Conservation (phyloP, 2,113 vertebrate species). For the Lampris megalopsis region DNA sequence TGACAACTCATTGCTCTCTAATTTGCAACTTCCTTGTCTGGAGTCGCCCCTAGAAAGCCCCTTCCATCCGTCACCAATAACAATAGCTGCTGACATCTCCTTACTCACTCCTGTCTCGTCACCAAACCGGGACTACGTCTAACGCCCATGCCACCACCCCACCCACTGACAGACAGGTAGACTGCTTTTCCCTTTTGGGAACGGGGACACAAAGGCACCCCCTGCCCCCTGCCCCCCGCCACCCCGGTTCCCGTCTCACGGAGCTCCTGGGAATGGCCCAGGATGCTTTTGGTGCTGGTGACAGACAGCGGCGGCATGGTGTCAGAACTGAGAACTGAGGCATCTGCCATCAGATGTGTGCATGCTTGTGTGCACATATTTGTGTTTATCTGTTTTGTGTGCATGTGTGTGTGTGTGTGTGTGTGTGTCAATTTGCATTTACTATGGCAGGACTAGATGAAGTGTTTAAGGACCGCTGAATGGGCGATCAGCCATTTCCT, state of each 20-base stretch:
- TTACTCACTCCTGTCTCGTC: not conserved
- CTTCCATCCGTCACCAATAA: constrained; percentile 15
- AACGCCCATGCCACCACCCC: not conserved
- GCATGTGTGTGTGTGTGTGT: too few relatives aligned
- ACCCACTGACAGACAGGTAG: constrained; percentile 11
- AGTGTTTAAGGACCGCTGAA: constrained; percentile 44
- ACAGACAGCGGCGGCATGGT: not conserved
- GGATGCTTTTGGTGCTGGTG: constrained; percentile 35
- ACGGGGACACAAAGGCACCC: not conserved
- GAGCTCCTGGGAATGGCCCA: constrained; percentile 40
- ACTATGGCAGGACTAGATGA: not conserved
- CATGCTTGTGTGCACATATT: not conserved
- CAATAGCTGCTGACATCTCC: constrained; percentile 29
- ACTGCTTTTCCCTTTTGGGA: constrained; percentile 14
- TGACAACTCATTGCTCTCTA: not conserved
- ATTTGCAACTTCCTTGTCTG: constrained; percentile 24
- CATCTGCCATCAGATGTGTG: constrained; percentile 41
- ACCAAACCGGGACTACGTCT: constrained; percentile 19
- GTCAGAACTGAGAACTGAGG: constrained; percentile 52
- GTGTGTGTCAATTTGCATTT: not conserved
- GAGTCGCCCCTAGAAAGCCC: constrained; percentile 3
- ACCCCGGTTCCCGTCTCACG: constrained; percentile 28
- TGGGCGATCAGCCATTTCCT: constrained; percentile 50
- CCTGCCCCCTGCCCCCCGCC: too few relatives aligned
- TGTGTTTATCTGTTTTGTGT: not conserved